These are phyloP conservation scores for Petrocephalus sullivani DNA, from an alignment of 2,797 vertebrate genomes.

Conservation along the genomic window DNA sequence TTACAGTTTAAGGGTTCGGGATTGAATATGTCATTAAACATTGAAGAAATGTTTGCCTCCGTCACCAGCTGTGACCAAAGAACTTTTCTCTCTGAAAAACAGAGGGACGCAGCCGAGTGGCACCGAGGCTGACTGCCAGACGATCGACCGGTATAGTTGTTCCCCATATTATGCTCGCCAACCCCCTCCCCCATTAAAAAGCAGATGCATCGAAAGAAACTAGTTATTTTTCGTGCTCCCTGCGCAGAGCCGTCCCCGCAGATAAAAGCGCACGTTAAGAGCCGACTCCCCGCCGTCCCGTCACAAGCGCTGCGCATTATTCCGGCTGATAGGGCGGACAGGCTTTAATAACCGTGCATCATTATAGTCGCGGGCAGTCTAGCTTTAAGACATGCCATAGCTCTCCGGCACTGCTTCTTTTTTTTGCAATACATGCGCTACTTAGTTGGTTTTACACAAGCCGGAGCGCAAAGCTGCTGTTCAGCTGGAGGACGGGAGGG, in stretches of 20 bases:
- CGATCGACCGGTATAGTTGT: neutral
- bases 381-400: constrained; percentile 83
- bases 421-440: constrained; percentile 53
- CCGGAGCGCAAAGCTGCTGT: constrained; percentile 58
- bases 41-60: constrained; percentile 35
- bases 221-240: neutral
- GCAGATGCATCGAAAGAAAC: neutral
- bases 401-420: constrained; percentile 61
- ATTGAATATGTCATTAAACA: constrained; percentile 34
- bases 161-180: constrained; percentile 25
- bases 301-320: constrained; percentile 1
- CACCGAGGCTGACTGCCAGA: constrained; percentile 13
- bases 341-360: constrained; percentile 41
- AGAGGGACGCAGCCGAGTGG: constrained; percentile 26
- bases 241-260: neutral
- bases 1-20: constrained; percentile 32
- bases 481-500: constrained; percentile 55
- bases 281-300: constrained; percentile 9
- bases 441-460: constrained; percentile 58
- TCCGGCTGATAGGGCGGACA: constrained; percentile 26
- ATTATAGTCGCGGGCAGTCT: constrained; percentile 58
- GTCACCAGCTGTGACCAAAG: constrained; percentile 36
- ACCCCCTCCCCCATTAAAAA: constrained; percentile 39
- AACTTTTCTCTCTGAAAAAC: constrained; percentile 42
- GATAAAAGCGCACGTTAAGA: neutral